A percentile compares a stretch with the other conserved stretches of the same genome.
phyloP scores from a whole-genome alignment of 2,113 vertebrate genomes.

The Gobio gobio region DNA sequence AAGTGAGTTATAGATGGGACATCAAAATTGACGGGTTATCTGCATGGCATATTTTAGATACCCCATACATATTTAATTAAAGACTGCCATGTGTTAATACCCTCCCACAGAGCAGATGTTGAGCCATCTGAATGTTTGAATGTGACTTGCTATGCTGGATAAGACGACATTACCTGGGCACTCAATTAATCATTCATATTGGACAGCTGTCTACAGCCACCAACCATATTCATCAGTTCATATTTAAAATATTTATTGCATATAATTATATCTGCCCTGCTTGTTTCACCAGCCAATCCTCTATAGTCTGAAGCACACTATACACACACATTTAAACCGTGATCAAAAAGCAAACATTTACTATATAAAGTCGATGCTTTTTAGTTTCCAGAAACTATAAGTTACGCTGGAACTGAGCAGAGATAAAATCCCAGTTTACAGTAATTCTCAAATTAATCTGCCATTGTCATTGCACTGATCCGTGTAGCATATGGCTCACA shows the following conservation, averaged over 20 bases:
- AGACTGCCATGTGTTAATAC: slow-evolving; percentile 26
- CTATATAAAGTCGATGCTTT: not conserved
- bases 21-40: slow-evolving; percentile 2
- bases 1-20: not conserved
- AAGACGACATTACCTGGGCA: slow-evolving; percentile 38
- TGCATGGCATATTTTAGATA: slow-evolving; percentile 17
- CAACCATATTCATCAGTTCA: slow-evolving; percentile 23
- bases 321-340: not conserved
- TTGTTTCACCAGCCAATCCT: slow-evolving; percentile 10
- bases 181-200: slow-evolving; percentile 43
- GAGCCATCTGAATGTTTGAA: slow-evolving; percentile 34
- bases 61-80: slow-evolving; percentile 27
- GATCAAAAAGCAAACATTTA: too few species aligned
- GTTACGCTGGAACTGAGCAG: not conserved
- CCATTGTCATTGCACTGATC: slow-evolving; percentile 18
- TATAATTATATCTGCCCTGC: slow-evolving; percentile 24
- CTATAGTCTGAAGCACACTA: not conserved
- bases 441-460: slow-evolving; percentile 8
- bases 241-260: slow-evolving; percentile 51
- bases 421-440: slow-evolving; percentile 9
- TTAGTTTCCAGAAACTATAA: not conserved
- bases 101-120: slow-evolving; percentile 29
- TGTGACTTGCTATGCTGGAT: slow-evolving; percentile 30
- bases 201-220: slow-evolving; percentile 42
- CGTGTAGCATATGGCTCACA: slow-evolving; percentile 24